phyloP scores from a whole-genome alignment of 1,140 invertebrate species.

The Drosophila navojoa region DNA sequence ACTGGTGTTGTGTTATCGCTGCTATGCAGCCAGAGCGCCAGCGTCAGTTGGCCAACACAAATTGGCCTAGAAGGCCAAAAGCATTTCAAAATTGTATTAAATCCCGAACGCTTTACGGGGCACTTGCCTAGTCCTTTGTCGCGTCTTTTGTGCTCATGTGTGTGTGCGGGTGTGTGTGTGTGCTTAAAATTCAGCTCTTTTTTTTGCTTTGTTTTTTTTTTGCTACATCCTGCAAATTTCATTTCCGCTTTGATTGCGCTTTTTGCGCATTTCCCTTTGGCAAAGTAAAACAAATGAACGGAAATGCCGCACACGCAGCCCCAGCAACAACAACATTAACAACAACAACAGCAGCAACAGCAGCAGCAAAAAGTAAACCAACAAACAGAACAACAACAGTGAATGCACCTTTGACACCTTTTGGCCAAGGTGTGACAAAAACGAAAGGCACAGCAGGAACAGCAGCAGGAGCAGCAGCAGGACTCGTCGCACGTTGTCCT shows the following conservation, averaged over 20 bases:
- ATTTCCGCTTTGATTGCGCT: slow-evolving; percentile 82
- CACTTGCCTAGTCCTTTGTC: slow-evolving; percentile 33
- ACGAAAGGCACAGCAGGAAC: slow-evolving; percentile 26
- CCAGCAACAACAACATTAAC: slow-evolving; percentile 48
- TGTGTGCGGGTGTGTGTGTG: slow-evolving; percentile 26
- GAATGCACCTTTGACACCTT: slow-evolving; percentile 79
- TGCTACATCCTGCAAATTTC: slow-evolving; percentile 78
- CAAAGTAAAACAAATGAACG: slow-evolving; percentile 82
- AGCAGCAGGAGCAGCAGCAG: slow-evolving; percentile 8
- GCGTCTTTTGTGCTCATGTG: slow-evolving; percentile 25
- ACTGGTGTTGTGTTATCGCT: slow-evolving; percentile 57
- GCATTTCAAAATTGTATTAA: slow-evolving; percentile 74
- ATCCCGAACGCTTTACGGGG: slow-evolving; percentile 45
- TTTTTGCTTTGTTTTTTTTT: slow-evolving; percentile 39
- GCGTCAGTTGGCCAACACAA: slow-evolving; percentile 53
- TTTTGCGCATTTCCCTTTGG: slow-evolving; percentile 70
- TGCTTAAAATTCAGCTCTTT: slow-evolving; percentile 48
- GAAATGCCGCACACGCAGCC: slow-evolving; percentile 79
- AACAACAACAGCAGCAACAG: slow-evolving; percentile 34
- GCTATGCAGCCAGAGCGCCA: slow-evolving; percentile 46
- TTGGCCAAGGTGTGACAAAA: slow-evolving; percentile 75
- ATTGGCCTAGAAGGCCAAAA: slow-evolving; percentile 70
- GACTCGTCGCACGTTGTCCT: slow-evolving; percentile 33
- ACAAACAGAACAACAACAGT: slow-evolving; percentile 26
- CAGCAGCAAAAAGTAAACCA: slow-evolving; percentile 29